Evolutionary conservation across 2,797 vertebrate genomes (phyloP).

Genomic region (Margarornis squamiger): DNA sequence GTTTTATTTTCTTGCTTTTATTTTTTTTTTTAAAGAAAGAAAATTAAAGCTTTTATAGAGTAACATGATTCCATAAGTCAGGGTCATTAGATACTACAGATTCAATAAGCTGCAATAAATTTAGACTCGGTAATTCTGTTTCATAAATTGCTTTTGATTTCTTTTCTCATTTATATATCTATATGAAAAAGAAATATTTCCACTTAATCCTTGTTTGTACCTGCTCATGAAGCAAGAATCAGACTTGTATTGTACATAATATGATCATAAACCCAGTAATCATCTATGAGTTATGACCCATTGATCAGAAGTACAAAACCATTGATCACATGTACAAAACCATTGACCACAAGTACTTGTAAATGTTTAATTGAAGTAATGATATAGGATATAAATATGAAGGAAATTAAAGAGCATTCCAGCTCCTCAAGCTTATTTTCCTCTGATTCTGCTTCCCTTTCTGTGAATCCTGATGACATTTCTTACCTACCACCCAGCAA

Average conservation of each 20-base stretch:
- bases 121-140: neutral
- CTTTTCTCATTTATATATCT: neutral
- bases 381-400: neutral
- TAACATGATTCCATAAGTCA: neutral
- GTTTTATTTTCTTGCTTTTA: neutral
- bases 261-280: neutral
- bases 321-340: neutral
- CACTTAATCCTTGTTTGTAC: neutral
- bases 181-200: neutral
- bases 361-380: neutral
- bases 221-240: neutral
- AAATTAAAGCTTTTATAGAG: neutral
- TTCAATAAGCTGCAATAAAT: neutral
- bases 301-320: neutral
- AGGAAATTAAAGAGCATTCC: neutral
- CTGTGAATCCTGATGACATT: neutral
- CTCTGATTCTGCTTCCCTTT: neutral
- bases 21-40: neutral
- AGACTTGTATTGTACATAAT: neutral
- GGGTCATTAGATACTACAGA: neutral
- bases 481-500: neutral
- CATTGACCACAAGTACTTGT: neutral
- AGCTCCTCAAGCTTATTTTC: neutral
- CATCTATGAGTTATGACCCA: neutral
- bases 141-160: neutral